phyloP scores from a whole-genome alignment of 2,797 vertebrate genomes.

The Poeciliopsis presidionis region DNA sequence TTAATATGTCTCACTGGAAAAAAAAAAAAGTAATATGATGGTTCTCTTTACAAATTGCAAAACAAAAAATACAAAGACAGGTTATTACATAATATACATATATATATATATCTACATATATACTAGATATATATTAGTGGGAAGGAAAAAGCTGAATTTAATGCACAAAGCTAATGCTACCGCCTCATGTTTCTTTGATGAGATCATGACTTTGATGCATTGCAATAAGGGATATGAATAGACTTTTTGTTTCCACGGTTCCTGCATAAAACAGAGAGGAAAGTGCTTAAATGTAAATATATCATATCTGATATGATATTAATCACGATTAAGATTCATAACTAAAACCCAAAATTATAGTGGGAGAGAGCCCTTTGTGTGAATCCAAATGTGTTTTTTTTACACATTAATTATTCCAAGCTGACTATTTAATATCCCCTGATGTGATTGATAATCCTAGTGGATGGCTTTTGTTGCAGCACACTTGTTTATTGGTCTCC shows the following conservation, averaged over 20 bases:
- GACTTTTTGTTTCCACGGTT: conserved; percentile 63
- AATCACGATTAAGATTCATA: conserved; percentile 48
- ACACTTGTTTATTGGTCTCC: conserved; percentile 46
- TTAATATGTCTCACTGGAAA: neutral
- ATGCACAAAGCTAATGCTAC: conserved; percentile 70
- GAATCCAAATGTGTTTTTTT: conserved; percentile 50
- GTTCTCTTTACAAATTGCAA: neutral
- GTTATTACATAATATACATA: conserved; percentile 48
- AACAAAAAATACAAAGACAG: conserved; percentile 48
- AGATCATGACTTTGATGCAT: conserved; percentile 74
- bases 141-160: conserved; percentile 69
- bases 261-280: conserved; percentile 38
- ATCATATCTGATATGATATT: conserved; percentile 16
- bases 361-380: conserved; percentile 34
- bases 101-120: conserved; percentile 38
- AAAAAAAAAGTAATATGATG: neutral
- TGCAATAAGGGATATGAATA: conserved; percentile 72
- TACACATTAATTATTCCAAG: conserved; percentile 51
- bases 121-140: conserved; percentile 39
- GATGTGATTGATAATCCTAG: conserved; percentile 49
- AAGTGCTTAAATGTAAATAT: conserved; percentile 51
- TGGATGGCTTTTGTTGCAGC: conserved; percentile 52
- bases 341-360: conserved; percentile 52
- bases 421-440: conserved; percentile 41
- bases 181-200: conserved; percentile 79